Percentiles rank a stretch among this genome's conserved stretches.
Evolutionary conservation across 2,113 vertebrate species (phyloP).

Genomic region (cattle (Bos taurus)): ARS-UCD2.0 NC_037351.1:707501-708000

Average conservation of each 20-base stretch:
- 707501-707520: neutral
- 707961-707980: neutral
- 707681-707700: neutral
- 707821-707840: fast-evolving
- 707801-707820: neutral
- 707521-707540: neutral
- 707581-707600: neutral
- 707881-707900: fast-evolving
- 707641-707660: fast-evolving
- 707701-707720: neutral
- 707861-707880: neutral
- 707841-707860: fast-evolving
- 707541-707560: no score
- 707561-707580: no score
- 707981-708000: no score
- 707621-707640: fast-evolving
- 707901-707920: fast-evolving
- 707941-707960: neutral
- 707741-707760: neutral
- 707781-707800: neutral
- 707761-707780: neutral
- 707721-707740: neutral
- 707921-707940: fast-evolving
- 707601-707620: fast-evolving
- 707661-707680: fast-evolving